These are phyloP conservation scores for Macrophya annulata DNA, from an alignment of 2,888 invertebrate species.

Conservation along the genomic window DNA sequence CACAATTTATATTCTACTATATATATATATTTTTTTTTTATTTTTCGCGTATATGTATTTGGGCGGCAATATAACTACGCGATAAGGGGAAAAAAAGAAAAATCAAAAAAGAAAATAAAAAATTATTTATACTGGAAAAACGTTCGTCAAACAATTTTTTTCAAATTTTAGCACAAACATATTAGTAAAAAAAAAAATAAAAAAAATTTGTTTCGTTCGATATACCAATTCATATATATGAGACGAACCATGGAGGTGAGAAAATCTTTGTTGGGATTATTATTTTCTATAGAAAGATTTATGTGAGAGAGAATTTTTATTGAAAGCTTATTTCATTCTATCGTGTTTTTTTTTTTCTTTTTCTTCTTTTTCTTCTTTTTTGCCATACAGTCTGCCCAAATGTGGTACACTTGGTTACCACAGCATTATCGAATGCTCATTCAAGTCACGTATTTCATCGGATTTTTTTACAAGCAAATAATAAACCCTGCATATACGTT, in stretches of 20 bases:
- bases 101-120: too few species aligned
- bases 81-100: too few species aligned
- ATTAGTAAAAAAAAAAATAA: too few species aligned
- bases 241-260: background rate
- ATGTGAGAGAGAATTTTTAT: constrained; percentile 27
- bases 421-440: constrained; percentile 20
- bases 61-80: too few species aligned
- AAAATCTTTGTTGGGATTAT: background rate
- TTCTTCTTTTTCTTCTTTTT: background rate
- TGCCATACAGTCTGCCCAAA: background rate
- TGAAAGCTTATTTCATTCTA: constrained; percentile 20
- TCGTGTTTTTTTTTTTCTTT: too few species aligned
- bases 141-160: too few species aligned
- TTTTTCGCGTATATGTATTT: too few species aligned
- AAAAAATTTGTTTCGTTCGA: background rate
- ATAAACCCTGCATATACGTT: constrained; percentile 8
- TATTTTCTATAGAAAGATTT: constrained; percentile 12
- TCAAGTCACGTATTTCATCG: constrained; percentile 17
- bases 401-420: constrained; percentile 2
- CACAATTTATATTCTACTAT: background rate
- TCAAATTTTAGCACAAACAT: too few species aligned
- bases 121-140: too few species aligned
- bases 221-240: background rate
- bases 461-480: constrained; percentile 35
- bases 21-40: too few species aligned